These are phyloP conservation scores for Nesospiza acunhae DNA, from an alignment of 2,113 vertebrate genomes.

Conservation along the genomic window DNA sequence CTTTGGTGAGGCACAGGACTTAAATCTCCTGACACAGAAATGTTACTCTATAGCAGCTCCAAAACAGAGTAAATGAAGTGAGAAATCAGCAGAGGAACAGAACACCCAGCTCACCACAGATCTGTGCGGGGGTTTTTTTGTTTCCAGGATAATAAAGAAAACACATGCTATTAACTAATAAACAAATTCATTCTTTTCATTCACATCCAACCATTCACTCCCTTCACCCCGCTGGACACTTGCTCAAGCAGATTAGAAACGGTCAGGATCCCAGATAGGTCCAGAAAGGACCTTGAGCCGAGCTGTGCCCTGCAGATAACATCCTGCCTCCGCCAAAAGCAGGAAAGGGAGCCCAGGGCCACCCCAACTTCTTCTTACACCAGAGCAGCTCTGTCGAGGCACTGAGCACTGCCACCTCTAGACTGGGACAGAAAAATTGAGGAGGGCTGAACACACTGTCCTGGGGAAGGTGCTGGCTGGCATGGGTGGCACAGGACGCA, in stretches of 20 bases:
- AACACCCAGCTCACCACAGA: background rate
- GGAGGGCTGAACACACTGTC: background rate
- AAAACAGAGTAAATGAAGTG: background rate
- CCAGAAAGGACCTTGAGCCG: background rate
- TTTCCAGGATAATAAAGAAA: background rate
- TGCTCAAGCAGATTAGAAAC: background rate
- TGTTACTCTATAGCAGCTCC: background rate
- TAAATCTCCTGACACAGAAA: background rate
- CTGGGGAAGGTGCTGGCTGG: background rate
- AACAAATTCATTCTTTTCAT: background rate
- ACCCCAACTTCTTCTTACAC: background rate
- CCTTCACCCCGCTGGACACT: background rate
- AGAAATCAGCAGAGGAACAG: background rate
- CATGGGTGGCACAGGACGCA: accelerated
- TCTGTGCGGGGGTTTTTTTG: accelerated
- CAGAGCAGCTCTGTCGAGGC: accelerated
- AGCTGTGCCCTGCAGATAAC: background rate
- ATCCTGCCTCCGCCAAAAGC: accelerated
- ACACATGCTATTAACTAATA: background rate
- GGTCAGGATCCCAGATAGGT: background rate
- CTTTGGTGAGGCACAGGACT: background rate
- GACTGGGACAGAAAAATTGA: accelerated
- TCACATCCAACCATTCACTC: background rate
- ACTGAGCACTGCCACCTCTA: background rate
- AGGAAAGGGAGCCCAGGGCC: background rate